Evolutionary conservation across 2,113 vertebrate species (phyloP), one percentile per base, ranked within the genome.

Genomic region (Ailuropoda melanoleuca): DNA sequence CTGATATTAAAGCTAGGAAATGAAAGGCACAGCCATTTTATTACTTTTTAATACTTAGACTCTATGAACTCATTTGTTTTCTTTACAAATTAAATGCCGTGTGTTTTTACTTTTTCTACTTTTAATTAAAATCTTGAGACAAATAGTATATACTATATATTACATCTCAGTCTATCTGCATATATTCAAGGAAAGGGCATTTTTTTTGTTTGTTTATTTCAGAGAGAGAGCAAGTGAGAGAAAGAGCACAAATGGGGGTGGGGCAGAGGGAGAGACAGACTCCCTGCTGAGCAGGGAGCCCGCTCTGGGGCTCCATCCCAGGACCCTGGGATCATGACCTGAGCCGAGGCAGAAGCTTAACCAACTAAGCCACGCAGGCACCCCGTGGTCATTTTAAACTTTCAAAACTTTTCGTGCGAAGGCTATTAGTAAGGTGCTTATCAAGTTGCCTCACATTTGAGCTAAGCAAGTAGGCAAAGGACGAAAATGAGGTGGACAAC

Each of bases 81-180:
- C 75, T 97, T 62, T 92, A 93, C 75, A 97, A 77, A 75, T 97
- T 95, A 95, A 96, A 88, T 95, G 87, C 37, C 87, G n/a, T 80
- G 56, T 34, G 56, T 75, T 86, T 96, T 96, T 84, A 43, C 92
- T 72, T 95, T 93, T 96, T 82, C 87, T 34, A 80, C 48, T 94
- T 95, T 97, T 94, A 97, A 97, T 96, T 96, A 93, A 97, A 96
- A 96, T 81, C 37, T 92, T 82, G 82, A 66, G 77, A 82, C 75
- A 84, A 90, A 34, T 92, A 95, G 77, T 75, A 94, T 66, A 70
- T 29, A 26, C 29, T 89, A 29, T 46, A 58, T 83, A 86, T 50
- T 92, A 60, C 8, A 60, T 89, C 80, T 97, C 39, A 83, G 74
- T 83, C 43, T 97, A 82, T 39, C 60, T 97, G 85, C 90, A 86